Evolutionary conservation across 2,797 vertebrate species (phyloP).

Genomic region (Macroramphosus scolopax): DNA sequence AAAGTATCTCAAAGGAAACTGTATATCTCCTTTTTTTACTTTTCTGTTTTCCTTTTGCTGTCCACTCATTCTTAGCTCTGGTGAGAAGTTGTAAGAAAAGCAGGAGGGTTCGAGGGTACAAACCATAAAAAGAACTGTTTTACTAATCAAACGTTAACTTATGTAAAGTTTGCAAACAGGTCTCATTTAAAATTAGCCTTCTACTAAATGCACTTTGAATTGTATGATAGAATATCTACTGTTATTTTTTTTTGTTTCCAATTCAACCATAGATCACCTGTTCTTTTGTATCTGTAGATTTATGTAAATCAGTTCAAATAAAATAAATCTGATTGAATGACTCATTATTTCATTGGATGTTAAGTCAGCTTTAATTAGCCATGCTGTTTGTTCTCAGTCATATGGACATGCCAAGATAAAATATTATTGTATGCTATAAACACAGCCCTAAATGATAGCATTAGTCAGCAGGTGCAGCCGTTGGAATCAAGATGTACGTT

Average conservation of each 20-base stretch:
- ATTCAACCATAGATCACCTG: conserved; percentile 56
- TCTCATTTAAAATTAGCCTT: conserved; percentile 73
- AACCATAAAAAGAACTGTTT: conserved; percentile 46
- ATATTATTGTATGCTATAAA: too few species aligned
- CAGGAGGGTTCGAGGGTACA: conserved; percentile 35
- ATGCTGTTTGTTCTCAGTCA: too few species aligned
- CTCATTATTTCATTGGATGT: conserved; percentile 12
- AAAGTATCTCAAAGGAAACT: too few species aligned
- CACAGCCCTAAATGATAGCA: too few species aligned
- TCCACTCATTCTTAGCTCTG: conserved; percentile 33
- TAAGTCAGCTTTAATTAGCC: too few species aligned
- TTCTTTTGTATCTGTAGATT: conserved; percentile 77
- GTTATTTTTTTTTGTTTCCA: conserved; percentile 59
- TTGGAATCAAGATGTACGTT: too few species aligned
- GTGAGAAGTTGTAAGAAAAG: conserved; percentile 45
- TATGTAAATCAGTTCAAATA: conserved; percentile 72
- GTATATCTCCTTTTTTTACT: conserved; percentile 5
- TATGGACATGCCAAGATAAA: too few species aligned
- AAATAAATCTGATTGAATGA: conserved; percentile 81
- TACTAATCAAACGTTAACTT: conserved; percentile 66
- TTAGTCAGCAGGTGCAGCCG: too few species aligned
- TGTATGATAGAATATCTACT: conserved; percentile 69
- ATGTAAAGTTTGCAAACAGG: conserved; percentile 68
- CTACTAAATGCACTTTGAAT: conserved; percentile 88
- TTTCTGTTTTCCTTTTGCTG: conserved; percentile 28